Conservation (phyloP, 2,113 vertebrate genomes). For the Lanius ludovicianus region DNA sequence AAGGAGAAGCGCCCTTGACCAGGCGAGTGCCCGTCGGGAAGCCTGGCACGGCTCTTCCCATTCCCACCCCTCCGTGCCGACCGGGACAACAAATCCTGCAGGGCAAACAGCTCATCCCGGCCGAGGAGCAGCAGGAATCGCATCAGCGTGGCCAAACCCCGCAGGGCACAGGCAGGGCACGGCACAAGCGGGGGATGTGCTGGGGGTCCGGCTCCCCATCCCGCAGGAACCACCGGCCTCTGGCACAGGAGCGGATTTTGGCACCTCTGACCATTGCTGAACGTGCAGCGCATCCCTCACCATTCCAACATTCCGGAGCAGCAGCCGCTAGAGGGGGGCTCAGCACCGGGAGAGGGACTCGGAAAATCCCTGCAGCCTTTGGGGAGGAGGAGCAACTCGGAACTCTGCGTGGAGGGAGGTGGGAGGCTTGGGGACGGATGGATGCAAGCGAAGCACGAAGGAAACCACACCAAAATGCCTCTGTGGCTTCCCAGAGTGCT, state of each 20-base stretch:
- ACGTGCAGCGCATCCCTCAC: fast-evolving
- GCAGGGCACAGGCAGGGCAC: fast-evolving
- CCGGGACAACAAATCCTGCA: background rate
- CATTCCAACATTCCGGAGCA: background rate
- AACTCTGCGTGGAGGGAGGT: background rate
- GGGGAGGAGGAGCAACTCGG: background rate
- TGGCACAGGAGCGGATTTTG: background rate
- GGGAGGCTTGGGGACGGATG: background rate
- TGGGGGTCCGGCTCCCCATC: background rate
- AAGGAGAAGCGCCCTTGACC: background rate
- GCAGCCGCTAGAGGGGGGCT: constrained; percentile 39
- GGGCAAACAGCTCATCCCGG: fast-evolving
- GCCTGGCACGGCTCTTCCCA: background rate
- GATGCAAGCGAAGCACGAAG: fast-evolving
- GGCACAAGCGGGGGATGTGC: fast-evolving
- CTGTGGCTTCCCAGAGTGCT: fast-evolving
- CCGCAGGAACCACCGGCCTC: background rate
- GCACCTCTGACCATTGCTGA: background rate
- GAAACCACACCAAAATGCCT: background rate
- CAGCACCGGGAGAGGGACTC: background rate
- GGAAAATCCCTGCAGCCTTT: background rate
- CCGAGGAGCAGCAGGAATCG: fast-evolving
- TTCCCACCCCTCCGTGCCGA: background rate
- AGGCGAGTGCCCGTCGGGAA: background rate
- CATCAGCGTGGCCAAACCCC: fast-evolving